Percentiles rank a stretch among this genome's conserved stretches.
Evolutionary conservation across 1,140 invertebrate genomes (phyloP).

Genomic region (Dreissena polymorpha): DNA sequence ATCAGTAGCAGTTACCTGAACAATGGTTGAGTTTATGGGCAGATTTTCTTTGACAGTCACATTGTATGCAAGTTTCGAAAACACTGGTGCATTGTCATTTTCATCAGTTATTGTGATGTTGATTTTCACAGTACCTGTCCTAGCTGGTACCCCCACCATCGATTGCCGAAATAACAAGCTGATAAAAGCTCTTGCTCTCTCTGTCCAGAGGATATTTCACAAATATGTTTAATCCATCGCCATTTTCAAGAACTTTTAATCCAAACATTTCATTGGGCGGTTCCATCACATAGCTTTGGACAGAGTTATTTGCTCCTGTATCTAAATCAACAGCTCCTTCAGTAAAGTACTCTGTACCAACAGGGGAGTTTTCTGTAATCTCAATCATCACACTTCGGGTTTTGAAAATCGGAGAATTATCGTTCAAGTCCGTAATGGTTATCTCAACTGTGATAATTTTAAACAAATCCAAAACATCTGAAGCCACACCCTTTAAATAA

Average conservation of each 20-base stretch:
- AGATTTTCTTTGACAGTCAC: constrained; percentile 93
- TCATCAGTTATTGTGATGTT: constrained; percentile 96
- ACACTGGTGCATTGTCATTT: constrained; percentile 97
- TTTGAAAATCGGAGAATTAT: constrained; percentile 92
- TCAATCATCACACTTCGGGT: constrained; percentile 57
- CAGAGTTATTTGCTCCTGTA: constrained; percentile 83
- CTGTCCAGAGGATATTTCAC: constrained; percentile 85
- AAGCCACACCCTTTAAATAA: constrained; percentile 56
- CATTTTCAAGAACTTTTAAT: constrained; percentile 62
- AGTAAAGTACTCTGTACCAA: constrained; percentile 85
- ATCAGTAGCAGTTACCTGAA: constrained; percentile 92
- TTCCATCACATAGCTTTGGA: constrained; percentile 68
- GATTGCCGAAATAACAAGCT: constrained; percentile 91
- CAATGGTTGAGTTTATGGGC: constrained; percentile 84
- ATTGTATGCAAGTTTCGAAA: constrained; percentile 82
- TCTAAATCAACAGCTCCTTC: constrained; percentile 72
- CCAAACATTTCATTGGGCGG: constrained; percentile 72
- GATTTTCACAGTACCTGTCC: constrained; percentile 94
- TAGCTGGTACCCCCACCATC: constrained; percentile 94
- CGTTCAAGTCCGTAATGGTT: constrained; percentile 88
- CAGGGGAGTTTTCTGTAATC: constrained; percentile 78
- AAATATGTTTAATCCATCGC: constrained; percentile 67
- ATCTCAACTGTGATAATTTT: constrained; percentile 74
- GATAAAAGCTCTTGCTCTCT: constrained; percentile 94
- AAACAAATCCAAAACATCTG: constrained; percentile 62